These are phyloP conservation scores for Ichneumoninae sp. DNA, from an alignment of 2,888 invertebrate genomes.

Conservation along the genomic window DNA sequence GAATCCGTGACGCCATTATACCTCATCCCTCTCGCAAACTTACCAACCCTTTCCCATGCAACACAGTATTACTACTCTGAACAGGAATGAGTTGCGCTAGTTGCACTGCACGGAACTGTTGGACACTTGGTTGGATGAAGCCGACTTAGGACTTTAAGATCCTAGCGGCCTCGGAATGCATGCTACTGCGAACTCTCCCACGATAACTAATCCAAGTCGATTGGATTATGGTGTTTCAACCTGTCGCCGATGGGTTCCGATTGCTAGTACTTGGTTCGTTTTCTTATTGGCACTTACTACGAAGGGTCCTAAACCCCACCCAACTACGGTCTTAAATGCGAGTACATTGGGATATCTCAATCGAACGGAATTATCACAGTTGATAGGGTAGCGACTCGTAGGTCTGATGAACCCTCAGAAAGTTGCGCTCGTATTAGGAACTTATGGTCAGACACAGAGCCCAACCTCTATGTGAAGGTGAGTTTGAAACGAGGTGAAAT, in stretches of 20 bases:
- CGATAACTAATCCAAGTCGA: not conserved
- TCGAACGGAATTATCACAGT: not conserved
- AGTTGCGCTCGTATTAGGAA: not conserved
- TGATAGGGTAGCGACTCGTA: not conserved
- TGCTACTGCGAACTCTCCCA: not conserved
- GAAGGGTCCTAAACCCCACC: not conserved
- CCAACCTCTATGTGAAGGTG: not conserved
- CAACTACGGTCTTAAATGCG: not conserved
- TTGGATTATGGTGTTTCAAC: not conserved
- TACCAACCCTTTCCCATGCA: not conserved
- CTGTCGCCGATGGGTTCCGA: not conserved
- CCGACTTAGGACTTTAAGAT: conserved; percentile 13
- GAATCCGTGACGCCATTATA: conserved; percentile 11
- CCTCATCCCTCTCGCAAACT: not conserved
- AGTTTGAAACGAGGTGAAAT: not conserved
- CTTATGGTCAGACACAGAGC: not conserved
- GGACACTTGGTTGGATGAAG: conserved; percentile 16
- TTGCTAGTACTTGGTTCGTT: not conserved
- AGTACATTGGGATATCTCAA: not conserved
- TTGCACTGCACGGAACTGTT: conserved; percentile 14
- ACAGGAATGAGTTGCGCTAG: not conserved
- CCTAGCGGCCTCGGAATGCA: not conserved
- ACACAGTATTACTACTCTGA: not conserved
- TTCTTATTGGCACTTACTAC: not conserved
- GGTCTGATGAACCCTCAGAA: not conserved